Base-by-base conservation (phyloP, 1,140 invertebrate species). In the Drosophila ohnishii region DNA sequence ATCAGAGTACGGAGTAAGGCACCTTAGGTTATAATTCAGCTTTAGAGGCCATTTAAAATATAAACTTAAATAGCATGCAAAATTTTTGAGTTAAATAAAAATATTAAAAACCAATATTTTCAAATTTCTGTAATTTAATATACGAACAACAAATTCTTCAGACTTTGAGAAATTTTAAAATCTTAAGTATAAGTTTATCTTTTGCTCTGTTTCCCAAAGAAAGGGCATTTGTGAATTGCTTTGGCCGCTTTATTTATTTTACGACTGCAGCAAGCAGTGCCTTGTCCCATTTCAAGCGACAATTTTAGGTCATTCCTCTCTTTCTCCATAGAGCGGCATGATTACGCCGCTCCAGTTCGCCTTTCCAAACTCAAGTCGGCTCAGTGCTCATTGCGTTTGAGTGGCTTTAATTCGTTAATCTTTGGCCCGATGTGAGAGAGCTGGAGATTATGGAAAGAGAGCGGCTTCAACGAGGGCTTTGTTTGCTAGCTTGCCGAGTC, bases 251-350 rank as follows among this genome's bases (percentile, higher is more conserved):
- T n/a, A 53, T 16, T 39, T 37, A 28, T 19, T 51, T 69, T 16
- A 35, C 53, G 53, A 69, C 67, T 63, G 44, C 53, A 42, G 44
- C 45, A 63, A 47, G 44, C 45, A 60, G 61, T 69, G 51, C 14
- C 72, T 58, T 77, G 75, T 63, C 79, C 79, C 83, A 86, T 87
- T 87, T 83, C 51, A 37, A 67, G 76, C 76, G 66, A 55, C 58
- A 83, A 79, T 86, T 86, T 83, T 86, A 71, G 83, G 83, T 86
- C 83, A 55, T 86, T 86, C 83, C 79, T 73, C 83, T 79, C 71
- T 66, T 64, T 25, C 30, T 51, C 53, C 69, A 70, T 70, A 58
- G 81, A 44, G 58, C 59, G 56, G 61, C 37, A 51, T 75, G 73
- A 53, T 51, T 75, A 39, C 71, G 60, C 19, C 47, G 73, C 72